Conservation (phyloP, 1,140 invertebrate species). For the Danaus plexippus region DNA sequence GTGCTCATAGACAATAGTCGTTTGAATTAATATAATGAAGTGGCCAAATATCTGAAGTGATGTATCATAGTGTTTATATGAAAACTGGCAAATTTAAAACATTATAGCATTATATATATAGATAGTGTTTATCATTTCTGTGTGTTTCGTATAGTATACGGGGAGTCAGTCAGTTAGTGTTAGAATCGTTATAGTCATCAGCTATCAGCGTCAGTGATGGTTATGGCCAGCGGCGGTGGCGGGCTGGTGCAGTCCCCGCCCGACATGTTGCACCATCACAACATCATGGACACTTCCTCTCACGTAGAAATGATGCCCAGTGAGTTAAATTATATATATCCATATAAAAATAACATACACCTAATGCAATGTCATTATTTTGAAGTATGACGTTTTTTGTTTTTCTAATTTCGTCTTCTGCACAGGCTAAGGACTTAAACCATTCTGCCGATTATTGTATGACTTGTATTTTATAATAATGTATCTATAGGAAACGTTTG, state of each 20-base stretch:
- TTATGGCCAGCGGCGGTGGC: conserved; percentile 67
- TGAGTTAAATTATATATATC: conserved; percentile 25
- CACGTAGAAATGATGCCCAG: conserved; percentile 68
- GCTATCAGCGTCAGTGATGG: conserved; percentile 48
- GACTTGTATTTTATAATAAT: no score
- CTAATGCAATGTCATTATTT: not conserved
- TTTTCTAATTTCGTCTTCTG: conserved; percentile 1
- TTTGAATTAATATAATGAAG: conserved; percentile 43
- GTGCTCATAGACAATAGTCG: conserved; percentile 33
- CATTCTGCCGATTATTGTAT: no score
- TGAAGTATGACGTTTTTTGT: not conserved
- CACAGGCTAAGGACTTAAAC: not conserved
- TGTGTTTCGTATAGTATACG: not conserved
- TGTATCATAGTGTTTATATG: conserved; percentile 7
- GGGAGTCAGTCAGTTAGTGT: not conserved
- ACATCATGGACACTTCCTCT: conserved; percentile 64
- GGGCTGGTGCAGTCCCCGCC: conserved; percentile 69
- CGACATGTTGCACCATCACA: conserved; percentile 66
- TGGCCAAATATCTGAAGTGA: conserved; percentile 44
- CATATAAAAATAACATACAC: no score
- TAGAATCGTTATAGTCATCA: conserved; percentile 12
- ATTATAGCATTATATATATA: no score
- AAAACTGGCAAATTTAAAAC: no score
- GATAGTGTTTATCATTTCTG: no score
- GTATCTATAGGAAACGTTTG: no score